Conservation (phyloP, 1,140 invertebrate species). For the Macrobrachium rosenbergii region DNA sequence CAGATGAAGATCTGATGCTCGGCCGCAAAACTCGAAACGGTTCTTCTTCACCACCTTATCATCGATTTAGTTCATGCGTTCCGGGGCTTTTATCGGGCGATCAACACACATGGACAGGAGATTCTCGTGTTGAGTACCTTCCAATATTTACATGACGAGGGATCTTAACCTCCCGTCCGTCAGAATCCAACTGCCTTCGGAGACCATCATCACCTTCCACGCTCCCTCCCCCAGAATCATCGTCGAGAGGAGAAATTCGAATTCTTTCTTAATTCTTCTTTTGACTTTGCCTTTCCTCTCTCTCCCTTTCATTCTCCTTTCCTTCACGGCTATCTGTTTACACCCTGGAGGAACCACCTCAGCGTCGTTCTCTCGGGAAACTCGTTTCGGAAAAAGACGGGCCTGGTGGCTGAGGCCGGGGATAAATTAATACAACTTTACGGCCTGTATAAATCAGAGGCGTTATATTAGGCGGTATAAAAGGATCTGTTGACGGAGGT, state of each 20-base stretch:
- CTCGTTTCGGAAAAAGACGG: too few relatives aligned
- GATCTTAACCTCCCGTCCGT: conserved; percentile 27
- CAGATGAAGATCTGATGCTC: too few relatives aligned
- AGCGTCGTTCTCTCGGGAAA: too few relatives aligned
- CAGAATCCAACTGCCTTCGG: background rate
- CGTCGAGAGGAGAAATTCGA: background rate
- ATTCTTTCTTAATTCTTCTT: background rate
- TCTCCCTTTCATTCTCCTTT: background rate
- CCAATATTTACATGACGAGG: conserved; percentile 43
- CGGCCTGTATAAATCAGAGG: too few relatives aligned
- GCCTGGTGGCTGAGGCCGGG: too few relatives aligned
- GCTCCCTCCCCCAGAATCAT: background rate
- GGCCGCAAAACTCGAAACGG: conserved; percentile 14
- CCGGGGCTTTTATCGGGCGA: conserved; percentile 25
- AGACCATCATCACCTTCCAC: background rate
- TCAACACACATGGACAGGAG: conserved; percentile 43
- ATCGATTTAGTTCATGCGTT: conserved; percentile 47
- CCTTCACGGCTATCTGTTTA: background rate
- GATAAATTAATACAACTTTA: too few relatives aligned
- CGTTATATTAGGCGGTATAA: too few relatives aligned
- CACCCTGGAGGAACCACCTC: too few relatives aligned
- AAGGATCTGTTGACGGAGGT: background rate
- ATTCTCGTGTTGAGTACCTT: conserved; percentile 24
- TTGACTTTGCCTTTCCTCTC: background rate
- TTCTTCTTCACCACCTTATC: conserved; percentile 35